Evolutionary conservation across 1,140 invertebrate species (phyloP).

Genomic region (Zaprionus inermis): DNA sequence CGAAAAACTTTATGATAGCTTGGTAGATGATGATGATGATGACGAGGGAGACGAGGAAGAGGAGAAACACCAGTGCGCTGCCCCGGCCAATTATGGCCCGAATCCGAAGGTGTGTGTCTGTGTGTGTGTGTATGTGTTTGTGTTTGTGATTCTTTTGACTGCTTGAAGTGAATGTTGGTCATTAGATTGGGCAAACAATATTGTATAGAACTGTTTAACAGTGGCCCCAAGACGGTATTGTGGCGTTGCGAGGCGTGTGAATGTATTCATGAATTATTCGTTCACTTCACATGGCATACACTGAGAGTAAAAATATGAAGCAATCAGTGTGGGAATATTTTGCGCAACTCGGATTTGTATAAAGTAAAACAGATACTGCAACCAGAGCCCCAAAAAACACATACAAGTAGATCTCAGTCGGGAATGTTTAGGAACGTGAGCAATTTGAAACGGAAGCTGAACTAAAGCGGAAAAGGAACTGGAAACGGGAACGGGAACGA

Average conservation of each 20-base stretch:
- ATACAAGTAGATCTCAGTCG: not conserved
- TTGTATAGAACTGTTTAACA: constrained; percentile 19
- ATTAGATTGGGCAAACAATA: constrained; percentile 56
- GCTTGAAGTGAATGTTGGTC: constrained; percentile 49
- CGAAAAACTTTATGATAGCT: constrained; percentile 33
- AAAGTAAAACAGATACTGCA: not conserved
- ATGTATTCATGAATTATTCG: constrained; percentile 36
- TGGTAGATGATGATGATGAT: not conserved
- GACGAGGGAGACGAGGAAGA: not conserved
- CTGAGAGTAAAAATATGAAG: constrained; percentile 14
- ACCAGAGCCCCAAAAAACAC: not conserved
- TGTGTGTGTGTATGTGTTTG: not conserved
- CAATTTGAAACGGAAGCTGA: not conserved
- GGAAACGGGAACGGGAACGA: not conserved
- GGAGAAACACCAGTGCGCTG: not conserved
- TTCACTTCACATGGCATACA: constrained; percentile 28
- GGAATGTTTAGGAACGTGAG: not conserved
- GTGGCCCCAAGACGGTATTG: constrained; percentile 13
- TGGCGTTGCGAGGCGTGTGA: constrained; percentile 34
- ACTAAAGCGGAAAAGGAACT: not conserved
- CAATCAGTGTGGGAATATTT: constrained; percentile 15
- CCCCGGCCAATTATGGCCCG: constrained; percentile 24
- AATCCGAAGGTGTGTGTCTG: constrained; percentile 1
- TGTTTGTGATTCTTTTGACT: constrained; percentile 27
- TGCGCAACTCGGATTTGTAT: not conserved